Evolutionary conservation across 2,888 invertebrate species (phyloP).

Genomic region (Meiosimyza decipiens): DNA sequence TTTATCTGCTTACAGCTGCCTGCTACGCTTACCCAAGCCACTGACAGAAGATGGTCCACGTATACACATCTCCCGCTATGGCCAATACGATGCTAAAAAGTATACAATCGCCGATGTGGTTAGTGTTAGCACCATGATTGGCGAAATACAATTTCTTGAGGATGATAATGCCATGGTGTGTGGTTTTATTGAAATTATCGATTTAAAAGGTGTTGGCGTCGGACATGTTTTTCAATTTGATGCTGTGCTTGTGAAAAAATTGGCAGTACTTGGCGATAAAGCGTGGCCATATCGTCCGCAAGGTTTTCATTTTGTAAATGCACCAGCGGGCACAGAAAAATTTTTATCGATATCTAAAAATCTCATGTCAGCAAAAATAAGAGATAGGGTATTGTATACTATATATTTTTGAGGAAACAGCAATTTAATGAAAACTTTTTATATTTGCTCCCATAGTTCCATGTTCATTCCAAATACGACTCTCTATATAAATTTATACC

Average conservation of each 20-base stretch:
- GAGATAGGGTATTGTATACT: slow-evolving; percentile 68
- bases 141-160: slow-evolving; percentile 73
- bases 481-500: slow-evolving; percentile 74
- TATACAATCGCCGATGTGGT: slow-evolving; percentile 69
- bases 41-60: slow-evolving; percentile 68
- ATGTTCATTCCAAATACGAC: slow-evolving; percentile 69
- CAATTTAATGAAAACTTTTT: background rate
- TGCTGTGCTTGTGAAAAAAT: slow-evolving; percentile 73
- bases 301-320: slow-evolving; percentile 73
- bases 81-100: slow-evolving; percentile 68
- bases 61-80: slow-evolving; percentile 70
- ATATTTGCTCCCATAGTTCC: slow-evolving; percentile 52
- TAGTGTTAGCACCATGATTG: slow-evolving; percentile 72
- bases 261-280: slow-evolving; percentile 70
- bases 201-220: slow-evolving; percentile 70
- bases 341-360: slow-evolving; percentile 71
- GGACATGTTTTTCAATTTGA: slow-evolving; percentile 72
- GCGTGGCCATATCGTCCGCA: slow-evolving; percentile 74
- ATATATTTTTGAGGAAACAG: too few species aligned
- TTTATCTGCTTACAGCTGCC: slow-evolving; percentile 49
- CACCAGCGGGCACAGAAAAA: slow-evolving; percentile 71
- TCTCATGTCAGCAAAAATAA: slow-evolving; percentile 74
- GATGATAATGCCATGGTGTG: slow-evolving; percentile 73
- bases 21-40: slow-evolving; percentile 60
- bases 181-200: slow-evolving; percentile 71